Conservation (phyloP, 1,140 invertebrate genomes). For the Philaenus spumarius region DNA sequence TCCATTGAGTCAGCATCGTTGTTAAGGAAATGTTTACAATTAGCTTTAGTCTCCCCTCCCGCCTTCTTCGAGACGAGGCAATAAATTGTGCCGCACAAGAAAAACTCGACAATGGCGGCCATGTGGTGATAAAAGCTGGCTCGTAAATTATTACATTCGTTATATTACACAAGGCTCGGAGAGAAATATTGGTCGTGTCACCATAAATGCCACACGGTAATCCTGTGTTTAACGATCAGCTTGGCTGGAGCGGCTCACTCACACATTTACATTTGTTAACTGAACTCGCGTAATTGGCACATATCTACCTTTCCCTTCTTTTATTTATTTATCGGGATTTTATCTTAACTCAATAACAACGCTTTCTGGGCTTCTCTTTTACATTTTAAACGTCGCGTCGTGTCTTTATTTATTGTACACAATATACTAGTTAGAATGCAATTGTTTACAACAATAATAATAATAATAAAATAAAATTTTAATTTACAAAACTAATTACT, state of each 20-base stretch:
- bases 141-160: constrained; percentile 23
- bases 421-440: no score
- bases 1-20: constrained; percentile 19
- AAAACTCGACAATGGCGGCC: constrained; percentile 21
- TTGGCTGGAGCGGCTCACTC: background rate
- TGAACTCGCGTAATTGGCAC: background rate
- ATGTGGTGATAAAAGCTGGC: constrained; percentile 19
- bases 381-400: no score
- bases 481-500: no score
- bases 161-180: constrained; percentile 15
- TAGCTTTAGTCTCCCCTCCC: constrained; percentile 17
- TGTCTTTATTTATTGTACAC: no score
- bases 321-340: no score
- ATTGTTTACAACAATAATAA: no score
- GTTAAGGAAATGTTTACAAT: constrained; percentile 23
- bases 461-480: no score
- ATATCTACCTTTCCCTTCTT: background rate
- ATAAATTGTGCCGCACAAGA: constrained; percentile 18
- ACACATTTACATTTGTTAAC: background rate
- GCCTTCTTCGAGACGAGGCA: constrained; percentile 1
- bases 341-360: no score
- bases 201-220: constrained; percentile 19
- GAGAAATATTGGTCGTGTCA: constrained; percentile 21
- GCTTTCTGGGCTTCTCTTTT: no score
- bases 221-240: constrained; percentile 15